Conservation (phyloP, 2,888 invertebrate genomes). For the Leucophora obtusa region DNA sequence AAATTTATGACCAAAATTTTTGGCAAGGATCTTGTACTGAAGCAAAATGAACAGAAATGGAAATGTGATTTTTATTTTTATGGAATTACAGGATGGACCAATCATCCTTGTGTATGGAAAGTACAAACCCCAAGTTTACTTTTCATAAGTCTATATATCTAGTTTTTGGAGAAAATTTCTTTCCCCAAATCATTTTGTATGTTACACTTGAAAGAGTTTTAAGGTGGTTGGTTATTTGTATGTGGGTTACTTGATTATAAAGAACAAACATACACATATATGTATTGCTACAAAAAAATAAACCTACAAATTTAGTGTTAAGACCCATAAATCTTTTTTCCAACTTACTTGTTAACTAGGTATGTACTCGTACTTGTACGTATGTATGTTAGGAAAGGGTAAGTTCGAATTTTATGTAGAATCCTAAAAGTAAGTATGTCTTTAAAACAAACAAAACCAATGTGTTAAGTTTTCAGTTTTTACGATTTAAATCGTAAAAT, state of each 20-base stretch:
- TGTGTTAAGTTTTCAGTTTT: constrained; percentile 34
- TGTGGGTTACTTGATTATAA: constrained; percentile 23
- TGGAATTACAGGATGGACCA: constrained; percentile 1
- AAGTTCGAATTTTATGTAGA: neutral
- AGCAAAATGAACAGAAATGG: neutral
- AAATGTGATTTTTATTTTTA: constrained; percentile 1
- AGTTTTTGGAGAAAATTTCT: neutral
- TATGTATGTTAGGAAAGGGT: neutral
- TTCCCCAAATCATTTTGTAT: constrained; percentile 16
- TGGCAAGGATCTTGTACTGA: neutral
- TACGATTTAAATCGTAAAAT: constrained; percentile 46
- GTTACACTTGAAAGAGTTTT: constrained; percentile 26
- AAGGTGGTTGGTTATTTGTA: neutral
- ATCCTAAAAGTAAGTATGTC: neutral
- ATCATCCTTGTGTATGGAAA: neutral
- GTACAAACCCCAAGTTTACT: neutral
- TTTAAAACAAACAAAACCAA: constrained; percentile 14
- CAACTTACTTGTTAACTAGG: constrained; percentile 40
- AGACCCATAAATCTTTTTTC: constrained; percentile 50
- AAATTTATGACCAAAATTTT: constrained; percentile 47
- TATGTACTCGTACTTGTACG: too few species aligned
- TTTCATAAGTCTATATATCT: neutral
- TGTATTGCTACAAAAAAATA: neutral
- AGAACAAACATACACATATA: neutral
- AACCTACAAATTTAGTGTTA: constrained; percentile 28